These are phyloP conservation scores for Priapulus caudatus DNA, from an alignment of 2,888 invertebrate species.

Conservation along the genomic window DNA sequence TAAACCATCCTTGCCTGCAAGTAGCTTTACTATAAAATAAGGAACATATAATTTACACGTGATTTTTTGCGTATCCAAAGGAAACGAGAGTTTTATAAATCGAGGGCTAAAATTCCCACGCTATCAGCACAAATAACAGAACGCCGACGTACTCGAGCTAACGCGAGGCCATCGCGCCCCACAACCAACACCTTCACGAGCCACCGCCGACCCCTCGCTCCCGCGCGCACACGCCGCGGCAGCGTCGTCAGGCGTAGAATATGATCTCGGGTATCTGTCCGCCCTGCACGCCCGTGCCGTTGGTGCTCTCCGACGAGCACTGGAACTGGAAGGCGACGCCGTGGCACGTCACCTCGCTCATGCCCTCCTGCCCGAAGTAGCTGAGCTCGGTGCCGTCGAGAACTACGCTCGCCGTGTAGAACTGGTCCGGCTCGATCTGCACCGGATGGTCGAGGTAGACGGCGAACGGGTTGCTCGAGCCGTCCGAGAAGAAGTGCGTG, in stretches of 20 bases:
- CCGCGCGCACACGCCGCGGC: too few relatives aligned
- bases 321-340: constrained; percentile 93
- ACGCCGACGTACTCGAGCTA: too few relatives aligned
- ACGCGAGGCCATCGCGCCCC: too few relatives aligned
- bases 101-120: too few relatives aligned
- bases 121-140: too few relatives aligned
- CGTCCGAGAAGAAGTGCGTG: constrained; percentile 89
- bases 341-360: constrained; percentile 77
- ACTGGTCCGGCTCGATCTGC: constrained; percentile 82
- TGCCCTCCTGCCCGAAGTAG: constrained; percentile 92
- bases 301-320: constrained; percentile 91
- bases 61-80: too few relatives aligned
- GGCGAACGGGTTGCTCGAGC: constrained; percentile 88
- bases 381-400: constrained; percentile 85
- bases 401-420: constrained; percentile 89
- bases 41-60: too few relatives aligned
- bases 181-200: too few relatives aligned
- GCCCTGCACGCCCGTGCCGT: constrained; percentile 92
- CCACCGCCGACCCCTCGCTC: too few relatives aligned
- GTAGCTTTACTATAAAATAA: too few relatives aligned
- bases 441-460: constrained; percentile 64
- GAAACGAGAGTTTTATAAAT: too few relatives aligned
- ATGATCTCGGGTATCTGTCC: constrained; percentile 94
- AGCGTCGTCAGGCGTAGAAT: constrained; percentile 67
- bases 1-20: too few relatives aligned